phyloP scores from a whole-genome alignment of 2,113 vertebrate genomes.

The Vanacampus margaritifer region DNA sequence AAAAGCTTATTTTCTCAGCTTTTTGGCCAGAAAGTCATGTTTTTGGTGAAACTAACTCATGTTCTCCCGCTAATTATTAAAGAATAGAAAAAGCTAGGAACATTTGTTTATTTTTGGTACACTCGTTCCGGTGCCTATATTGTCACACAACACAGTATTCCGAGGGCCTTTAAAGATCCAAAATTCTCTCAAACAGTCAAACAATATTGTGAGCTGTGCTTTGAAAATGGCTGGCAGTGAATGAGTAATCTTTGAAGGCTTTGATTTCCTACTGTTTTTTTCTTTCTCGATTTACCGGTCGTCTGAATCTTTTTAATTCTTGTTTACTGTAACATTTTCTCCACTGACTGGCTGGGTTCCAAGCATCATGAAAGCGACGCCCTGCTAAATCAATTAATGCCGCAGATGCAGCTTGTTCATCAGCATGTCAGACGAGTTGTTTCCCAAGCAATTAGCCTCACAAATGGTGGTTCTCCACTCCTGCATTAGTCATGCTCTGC shows the following conservation, averaged over 20 bases:
- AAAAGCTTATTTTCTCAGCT: neutral
- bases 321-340: neutral
- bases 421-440: neutral
- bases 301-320: neutral
- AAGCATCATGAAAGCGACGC: slow-evolving; percentile 1
- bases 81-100: no score
- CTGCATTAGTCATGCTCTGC: slow-evolving; percentile 17
- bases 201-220: no score
- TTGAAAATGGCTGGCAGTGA: neutral
- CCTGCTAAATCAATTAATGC: neutral
- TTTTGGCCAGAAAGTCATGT: no score
- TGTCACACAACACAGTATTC: no score
- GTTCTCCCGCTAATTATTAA: no score
- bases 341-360: neutral
- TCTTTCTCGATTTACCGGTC: neutral
- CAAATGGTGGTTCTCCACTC: neutral
- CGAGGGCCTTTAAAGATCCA: no score
- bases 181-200: no score
- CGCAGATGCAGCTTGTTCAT: neutral
- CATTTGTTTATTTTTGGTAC: no score
- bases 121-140: no score
- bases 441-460: neutral
- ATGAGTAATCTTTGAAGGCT: neutral
- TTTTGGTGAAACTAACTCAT: neutral
- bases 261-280: neutral